Evolutionary conservation across 2,888 invertebrate species (phyloP).

Genomic region (Pyrrhia umbra): DNA sequence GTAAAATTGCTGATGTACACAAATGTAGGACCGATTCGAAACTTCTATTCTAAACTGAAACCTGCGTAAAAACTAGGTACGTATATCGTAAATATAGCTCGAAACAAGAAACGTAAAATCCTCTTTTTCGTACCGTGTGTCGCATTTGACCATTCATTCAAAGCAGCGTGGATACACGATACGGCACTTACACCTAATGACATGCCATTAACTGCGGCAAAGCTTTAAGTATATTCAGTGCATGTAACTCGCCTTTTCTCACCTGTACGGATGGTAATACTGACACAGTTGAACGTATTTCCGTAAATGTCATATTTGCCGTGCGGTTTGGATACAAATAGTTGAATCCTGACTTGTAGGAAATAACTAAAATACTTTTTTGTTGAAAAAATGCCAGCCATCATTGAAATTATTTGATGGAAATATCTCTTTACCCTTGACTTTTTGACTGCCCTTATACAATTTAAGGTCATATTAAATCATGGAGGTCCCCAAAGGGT

Average conservation of each 20-base stretch:
- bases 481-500: conserved; percentile 35
- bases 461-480: conserved; percentile 41
- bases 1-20: conserved; percentile 3
- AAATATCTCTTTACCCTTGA: conserved; percentile 5
- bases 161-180: conserved; percentile 56
- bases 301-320: conserved; percentile 21
- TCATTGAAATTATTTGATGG: neutral
- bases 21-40: neutral
- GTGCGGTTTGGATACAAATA: neutral
- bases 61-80: conserved; percentile 1
- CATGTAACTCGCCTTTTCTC: conserved; percentile 46
- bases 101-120: conserved; percentile 20
- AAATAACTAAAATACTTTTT: neutral
- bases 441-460: conserved; percentile 22
- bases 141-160: conserved; percentile 48
- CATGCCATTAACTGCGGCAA: conserved; percentile 57
- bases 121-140: conserved; percentile 23
- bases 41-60: neutral
- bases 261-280: conserved; percentile 36
- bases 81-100: conserved; percentile 23
- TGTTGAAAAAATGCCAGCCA: neutral
- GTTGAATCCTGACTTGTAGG: neutral
- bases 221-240: conserved; percentile 55
- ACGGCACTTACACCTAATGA: conserved; percentile 63
- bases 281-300: conserved; percentile 23